These are phyloP conservation scores for Sesamia inferens DNA, from an alignment of 2,888 invertebrate genomes.

Conservation along the genomic window DNA sequence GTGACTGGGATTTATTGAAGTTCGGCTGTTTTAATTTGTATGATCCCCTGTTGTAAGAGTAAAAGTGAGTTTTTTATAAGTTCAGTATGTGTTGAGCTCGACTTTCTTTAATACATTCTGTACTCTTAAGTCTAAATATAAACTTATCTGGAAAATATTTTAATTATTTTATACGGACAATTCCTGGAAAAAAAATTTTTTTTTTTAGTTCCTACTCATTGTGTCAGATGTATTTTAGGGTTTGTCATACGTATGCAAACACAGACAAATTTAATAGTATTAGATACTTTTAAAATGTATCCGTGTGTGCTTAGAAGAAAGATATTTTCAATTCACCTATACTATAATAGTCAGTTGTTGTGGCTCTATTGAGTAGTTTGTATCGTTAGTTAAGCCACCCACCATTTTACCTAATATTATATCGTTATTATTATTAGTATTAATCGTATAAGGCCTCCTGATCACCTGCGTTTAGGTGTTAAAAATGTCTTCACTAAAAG, in stretches of 20 bases:
- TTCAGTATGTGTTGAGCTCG: constrained; percentile 19
- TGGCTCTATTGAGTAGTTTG: too few species aligned
- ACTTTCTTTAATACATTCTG: constrained; percentile 8
- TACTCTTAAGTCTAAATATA: constrained; percentile 9
- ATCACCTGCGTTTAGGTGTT: not conserved
- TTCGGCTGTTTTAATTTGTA: constrained; percentile 58
- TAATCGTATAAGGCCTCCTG: not conserved
- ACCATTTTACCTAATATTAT: not conserved
- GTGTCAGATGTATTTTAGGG: constrained; percentile 4
- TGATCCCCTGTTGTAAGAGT: constrained; percentile 37
- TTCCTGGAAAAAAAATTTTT: constrained; percentile 5
- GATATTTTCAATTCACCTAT: not conserved
- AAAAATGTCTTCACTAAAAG: not conserved
- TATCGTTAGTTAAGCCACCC: not conserved
- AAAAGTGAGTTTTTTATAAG: constrained; percentile 33
- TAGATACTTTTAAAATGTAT: not conserved
- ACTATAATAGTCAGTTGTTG: not conserved
- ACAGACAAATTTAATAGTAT: too few species aligned
- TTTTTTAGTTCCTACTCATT: not conserved
- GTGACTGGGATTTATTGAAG: constrained; percentile 53
- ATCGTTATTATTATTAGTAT: too few species aligned
- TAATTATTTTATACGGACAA: too few species aligned
- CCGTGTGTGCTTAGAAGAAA: not conserved
- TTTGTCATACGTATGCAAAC: not conserved
- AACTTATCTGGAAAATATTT: constrained; percentile 5